Conservation (phyloP, 2,888 invertebrate species). For the Erebia epiphron region DNA sequence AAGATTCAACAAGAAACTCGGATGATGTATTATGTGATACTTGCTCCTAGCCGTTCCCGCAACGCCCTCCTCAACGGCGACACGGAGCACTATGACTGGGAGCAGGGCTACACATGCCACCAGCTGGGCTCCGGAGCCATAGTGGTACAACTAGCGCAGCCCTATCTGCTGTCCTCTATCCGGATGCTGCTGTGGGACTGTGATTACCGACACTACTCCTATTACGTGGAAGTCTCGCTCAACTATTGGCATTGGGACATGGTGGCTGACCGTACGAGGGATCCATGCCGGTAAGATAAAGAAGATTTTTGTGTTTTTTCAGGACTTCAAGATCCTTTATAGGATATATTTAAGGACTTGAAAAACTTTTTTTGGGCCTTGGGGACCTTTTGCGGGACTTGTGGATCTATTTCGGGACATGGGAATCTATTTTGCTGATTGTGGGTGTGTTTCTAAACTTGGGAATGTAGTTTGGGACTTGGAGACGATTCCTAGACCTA, state of each 20-base stretch:
- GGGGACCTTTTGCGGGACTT: too few species aligned
- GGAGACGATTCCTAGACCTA: too few species aligned
- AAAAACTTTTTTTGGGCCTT: neutral
- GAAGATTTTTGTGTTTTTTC: neutral
- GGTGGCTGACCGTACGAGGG: conserved; percentile 93
- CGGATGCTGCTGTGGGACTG: conserved; percentile 98
- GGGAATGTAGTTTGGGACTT: too few species aligned
- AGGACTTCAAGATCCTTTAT: neutral
- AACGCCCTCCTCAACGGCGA: conserved; percentile 98
- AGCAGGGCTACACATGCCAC: conserved; percentile 98
- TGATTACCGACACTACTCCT: conserved; percentile 96
- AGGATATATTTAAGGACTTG: neutral
- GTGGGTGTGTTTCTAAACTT: too few species aligned
- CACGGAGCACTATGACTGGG: conserved; percentile 98
- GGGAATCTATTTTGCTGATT: too few species aligned
- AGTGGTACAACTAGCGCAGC: conserved; percentile 97
- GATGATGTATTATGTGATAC: too few species aligned
- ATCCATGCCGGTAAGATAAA: conserved; percentile 84
- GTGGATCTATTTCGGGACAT: too few species aligned
- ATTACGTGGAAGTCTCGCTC: conserved; percentile 96
- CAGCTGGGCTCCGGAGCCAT: conserved; percentile 97
- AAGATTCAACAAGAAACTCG: too few species aligned
- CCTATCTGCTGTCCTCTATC: conserved; percentile 95
- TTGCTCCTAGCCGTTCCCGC: conserved; percentile 87
- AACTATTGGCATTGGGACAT: conserved; percentile 97